Percentiles rank a stretch among this genome's conserved stretches.
Conservation (phyloP, 92 coral and sea anemone species). For the Zoanthus sansibaricus region DNA sequence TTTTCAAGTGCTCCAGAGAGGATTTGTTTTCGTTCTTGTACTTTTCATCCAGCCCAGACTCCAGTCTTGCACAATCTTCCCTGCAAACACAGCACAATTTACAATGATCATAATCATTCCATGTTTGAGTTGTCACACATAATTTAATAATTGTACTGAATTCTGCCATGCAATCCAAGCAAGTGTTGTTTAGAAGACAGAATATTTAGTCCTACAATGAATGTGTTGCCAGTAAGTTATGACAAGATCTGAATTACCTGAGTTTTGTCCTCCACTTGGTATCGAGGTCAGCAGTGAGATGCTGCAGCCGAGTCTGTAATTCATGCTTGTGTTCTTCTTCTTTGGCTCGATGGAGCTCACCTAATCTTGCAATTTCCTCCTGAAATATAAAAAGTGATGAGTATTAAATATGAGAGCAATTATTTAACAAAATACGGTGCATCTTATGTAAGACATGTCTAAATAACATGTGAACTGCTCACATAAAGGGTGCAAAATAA, state of each 20-base stretch:
- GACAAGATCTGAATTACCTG: constrained; percentile 56
- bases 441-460: too few species aligned
- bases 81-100: constrained; percentile 43
- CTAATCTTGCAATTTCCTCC: constrained; percentile 77
- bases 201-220: too few species aligned
- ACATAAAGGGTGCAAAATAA: too few species aligned
- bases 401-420: too few species aligned
- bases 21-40: constrained; percentile 79
- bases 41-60: constrained; percentile 79
- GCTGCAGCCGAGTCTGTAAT: constrained; percentile 70
- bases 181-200: too few species aligned
- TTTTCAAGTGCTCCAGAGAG: constrained; percentile 73
- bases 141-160: too few species aligned
- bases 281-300: constrained; percentile 72
- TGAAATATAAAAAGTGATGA: neutral
- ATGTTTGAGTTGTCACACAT: too few species aligned
- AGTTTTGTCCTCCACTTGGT: constrained; percentile 84
- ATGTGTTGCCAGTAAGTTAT: too few species aligned
- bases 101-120: too few species aligned
- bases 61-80: constrained; percentile 77
- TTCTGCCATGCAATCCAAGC: too few species aligned
- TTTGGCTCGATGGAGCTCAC: constrained; percentile 63
- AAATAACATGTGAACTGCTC: too few species aligned
- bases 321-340: constrained; percentile 68
- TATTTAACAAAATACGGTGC: too few species aligned